Evolutionary conservation across 2,888 invertebrate species (phyloP), one percentile per base, ranked within the genome.

Genomic region (Bembecia ichneumoniformis): DNA sequence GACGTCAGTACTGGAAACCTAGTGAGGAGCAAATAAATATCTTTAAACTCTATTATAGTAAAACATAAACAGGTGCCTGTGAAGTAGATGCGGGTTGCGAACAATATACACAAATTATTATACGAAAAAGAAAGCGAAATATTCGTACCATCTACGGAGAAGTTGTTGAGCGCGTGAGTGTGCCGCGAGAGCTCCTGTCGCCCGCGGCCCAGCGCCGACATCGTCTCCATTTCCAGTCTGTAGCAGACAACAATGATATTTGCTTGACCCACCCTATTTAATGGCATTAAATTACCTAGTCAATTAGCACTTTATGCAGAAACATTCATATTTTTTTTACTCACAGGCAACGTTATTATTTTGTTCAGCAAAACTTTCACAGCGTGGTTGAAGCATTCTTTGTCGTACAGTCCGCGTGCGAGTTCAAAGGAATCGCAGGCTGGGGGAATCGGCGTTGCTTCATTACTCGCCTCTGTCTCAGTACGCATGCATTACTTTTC

Each of bases 191-290:
- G 63, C 58, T 84, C 86, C 54, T 75, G 87, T 59, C 88, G 89
- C 56, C 87, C 83, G 67, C 89, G 88, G 63, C 87, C 74, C 74
- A 94, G 75, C 87, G 93, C 90, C 50, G 93, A 91, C 75, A 92
- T 90, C 2, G 94, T 91, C 77, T 94, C 94, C 68, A 92, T 88
- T 68, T 93, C 93, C 75, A 94, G 93, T 69, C 92, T 88, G 63
- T 2, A 69, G 68, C 9, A 28, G 28, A 28, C 28, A 28, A 28
- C 28, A 28, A 28, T 28, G 7, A 28, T 9, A n/a, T n/a, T n/a
- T n/a, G n/a, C n/a, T n/a, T n/a, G n/a, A n/a, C n/a, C n/a, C n/a
- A n/a, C n/a, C n/a, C n/a, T n/a, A n/a, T n/a, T n/a, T n/a, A n/a
- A n/a, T n/a, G n/a, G n/a, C n/a, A n/a, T n/a, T n/a, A n/a, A n/a